Percentiles rank a stretch among this genome's conserved stretches.
Evolutionary conservation across 37 sponge, comb jelly and placozoan species (phyloP).

Genomic region (Dysidea cf. avara): DNA sequence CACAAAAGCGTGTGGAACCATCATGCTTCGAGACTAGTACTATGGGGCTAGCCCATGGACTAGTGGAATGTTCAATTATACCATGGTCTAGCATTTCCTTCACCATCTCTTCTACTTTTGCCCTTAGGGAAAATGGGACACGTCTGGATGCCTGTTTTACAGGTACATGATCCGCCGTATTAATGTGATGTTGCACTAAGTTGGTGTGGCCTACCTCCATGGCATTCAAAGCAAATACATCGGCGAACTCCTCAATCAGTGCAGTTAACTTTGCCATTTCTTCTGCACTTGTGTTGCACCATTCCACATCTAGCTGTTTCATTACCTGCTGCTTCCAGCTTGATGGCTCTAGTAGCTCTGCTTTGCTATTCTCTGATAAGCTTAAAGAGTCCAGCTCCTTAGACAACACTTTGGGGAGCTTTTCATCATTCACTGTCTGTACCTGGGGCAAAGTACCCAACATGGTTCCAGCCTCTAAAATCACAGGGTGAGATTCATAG

Average conservation of each 20-base stretch:
- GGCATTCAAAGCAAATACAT: constrained; percentile 39
- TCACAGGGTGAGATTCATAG: not conserved
- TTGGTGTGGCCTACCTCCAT: constrained; percentile 42
- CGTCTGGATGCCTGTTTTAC: constrained; percentile 25
- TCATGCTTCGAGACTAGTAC: constrained; percentile 55
- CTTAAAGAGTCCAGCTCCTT: no score
- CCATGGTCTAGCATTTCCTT: constrained; percentile 43
- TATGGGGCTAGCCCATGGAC: constrained; percentile 55
- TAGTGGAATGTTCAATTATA: constrained; percentile 36
- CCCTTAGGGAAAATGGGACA: constrained; percentile 10
- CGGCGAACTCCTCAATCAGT: no score
- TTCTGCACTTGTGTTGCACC: no score
- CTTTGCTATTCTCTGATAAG: no score
- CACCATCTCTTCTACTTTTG: constrained; percentile 24
- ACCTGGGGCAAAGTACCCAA: no score
- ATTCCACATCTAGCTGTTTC: no score
- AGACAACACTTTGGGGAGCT: no score
- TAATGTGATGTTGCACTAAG: constrained; percentile 24
- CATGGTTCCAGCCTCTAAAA: constrained; percentile 17
- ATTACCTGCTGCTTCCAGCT: no score
- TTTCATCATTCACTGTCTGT: no score
- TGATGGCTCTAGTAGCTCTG: no score
- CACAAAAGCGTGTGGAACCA: constrained; percentile 46
- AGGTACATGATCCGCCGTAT: constrained; percentile 40
- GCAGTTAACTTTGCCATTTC: no score